These are phyloP conservation scores for Smittia aterrima DNA, from an alignment of 2,888 invertebrate genomes.

Conservation along the genomic window DNA sequence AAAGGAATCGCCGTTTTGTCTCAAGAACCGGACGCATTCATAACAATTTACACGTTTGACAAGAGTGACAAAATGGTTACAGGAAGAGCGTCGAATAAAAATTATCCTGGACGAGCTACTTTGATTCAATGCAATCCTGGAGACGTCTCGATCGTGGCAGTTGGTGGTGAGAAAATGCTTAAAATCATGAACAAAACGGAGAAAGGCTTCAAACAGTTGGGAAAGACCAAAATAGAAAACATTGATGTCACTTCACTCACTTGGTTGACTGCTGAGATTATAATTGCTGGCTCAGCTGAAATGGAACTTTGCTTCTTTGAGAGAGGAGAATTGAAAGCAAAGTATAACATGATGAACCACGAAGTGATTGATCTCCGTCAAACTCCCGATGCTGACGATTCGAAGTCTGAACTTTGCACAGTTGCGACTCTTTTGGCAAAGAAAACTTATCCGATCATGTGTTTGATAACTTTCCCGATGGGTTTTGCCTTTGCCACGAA, in stretches of 20 bases:
- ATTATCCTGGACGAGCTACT: conserved; percentile 48
- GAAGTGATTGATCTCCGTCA: conserved; percentile 47
- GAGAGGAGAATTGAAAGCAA: conserved; percentile 74
- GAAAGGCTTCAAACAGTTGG: conserved; percentile 63
- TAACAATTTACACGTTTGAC: conserved; percentile 74
- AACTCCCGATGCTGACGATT: conserved; percentile 6
- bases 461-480: conserved; percentile 55
- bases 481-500: conserved; percentile 79
- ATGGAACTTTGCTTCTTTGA: conserved; percentile 79
- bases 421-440: conserved; percentile 5
- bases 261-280: conserved; percentile 79
- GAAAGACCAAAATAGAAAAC: conserved; percentile 69
- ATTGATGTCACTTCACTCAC: conserved; percentile 71
- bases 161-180: conserved; percentile 57
- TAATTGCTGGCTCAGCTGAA: conserved; percentile 76
- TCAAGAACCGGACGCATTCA: conserved; percentile 66
- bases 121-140: conserved; percentile 59
- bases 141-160: conserved; percentile 64
- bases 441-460: conserved; percentile 44
- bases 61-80: conserved; percentile 62
- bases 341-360: conserved; percentile 58
- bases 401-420: conserved; percentile 6
- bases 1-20: conserved; percentile 77
- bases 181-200: conserved; percentile 69
- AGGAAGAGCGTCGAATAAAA: conserved; percentile 47